Evolutionary conservation across 30 jellyfish, hydroid and myxozoan genomes (phyloP).

Genomic region (Aurelia coerulea): DNA sequence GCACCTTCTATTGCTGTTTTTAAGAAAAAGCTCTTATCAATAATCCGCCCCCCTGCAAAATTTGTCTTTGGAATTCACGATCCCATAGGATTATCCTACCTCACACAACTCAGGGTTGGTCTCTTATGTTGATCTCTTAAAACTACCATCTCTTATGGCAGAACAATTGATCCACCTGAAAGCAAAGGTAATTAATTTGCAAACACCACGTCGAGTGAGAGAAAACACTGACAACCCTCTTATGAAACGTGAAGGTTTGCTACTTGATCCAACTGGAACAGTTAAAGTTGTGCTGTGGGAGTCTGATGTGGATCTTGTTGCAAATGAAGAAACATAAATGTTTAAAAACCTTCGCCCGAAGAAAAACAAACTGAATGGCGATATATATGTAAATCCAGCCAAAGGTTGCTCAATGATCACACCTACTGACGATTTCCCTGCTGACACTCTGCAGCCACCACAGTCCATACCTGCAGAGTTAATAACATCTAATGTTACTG

Average conservation of each 20-base stretch:
- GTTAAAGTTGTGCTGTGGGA: conserved; percentile 18
- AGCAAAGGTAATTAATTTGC: conserved; percentile 12
- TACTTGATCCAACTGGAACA: conserved; percentile 16
- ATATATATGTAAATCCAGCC: conserved; percentile 24
- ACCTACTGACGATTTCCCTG: neutral
- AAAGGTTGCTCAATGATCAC: neutral
- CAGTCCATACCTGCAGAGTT: no score
- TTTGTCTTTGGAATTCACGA: no score
- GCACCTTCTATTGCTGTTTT: no score
- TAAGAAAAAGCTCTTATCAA: no score
- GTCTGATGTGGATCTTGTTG: conserved; percentile 6
- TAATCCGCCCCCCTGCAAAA: no score
- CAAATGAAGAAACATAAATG: neutral
- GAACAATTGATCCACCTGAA: conserved; percentile 13
- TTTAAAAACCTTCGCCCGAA: conserved; percentile 6
- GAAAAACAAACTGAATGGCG: neutral
- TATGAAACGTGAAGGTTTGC: neutral
- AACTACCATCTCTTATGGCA: neutral
- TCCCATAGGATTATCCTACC: no score
- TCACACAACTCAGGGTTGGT: no score
- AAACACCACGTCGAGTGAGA: conserved; percentile 1
- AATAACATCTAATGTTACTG: neutral
- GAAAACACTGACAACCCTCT: conserved; percentile 20
- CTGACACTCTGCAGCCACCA: no score
- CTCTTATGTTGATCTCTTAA: neutral